phyloP scores from a whole-genome alignment of 2,113 vertebrate genomes.

The Equus przewalskii region DNA sequence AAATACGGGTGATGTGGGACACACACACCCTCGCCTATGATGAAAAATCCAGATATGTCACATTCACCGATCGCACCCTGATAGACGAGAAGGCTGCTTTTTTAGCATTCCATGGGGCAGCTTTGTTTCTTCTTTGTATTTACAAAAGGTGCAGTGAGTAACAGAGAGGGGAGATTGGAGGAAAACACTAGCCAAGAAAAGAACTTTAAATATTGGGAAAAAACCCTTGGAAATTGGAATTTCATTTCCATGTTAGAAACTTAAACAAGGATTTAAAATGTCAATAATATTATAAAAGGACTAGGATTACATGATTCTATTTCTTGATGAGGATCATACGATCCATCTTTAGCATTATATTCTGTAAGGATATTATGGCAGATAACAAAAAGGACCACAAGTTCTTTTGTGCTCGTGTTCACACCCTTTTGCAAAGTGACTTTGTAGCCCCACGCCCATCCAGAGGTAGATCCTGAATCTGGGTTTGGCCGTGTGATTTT shows the following conservation, averaged over 20 bases:
- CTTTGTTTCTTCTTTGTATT: background rate
- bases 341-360: no score
- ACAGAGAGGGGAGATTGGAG: background rate
- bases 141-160: background rate
- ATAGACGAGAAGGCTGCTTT: background rate
- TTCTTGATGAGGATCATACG: background rate
- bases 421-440: rapidly evolving
- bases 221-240: background rate
- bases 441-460: rapidly evolving
- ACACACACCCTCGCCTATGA: background rate
- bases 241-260: background rate
- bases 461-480: background rate
- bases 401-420: background rate
- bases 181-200: background rate
- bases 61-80: background rate
- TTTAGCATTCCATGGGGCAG: rapidly evolving
- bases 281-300: background rate
- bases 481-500: background rate
- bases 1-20: background rate
- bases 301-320: background rate
- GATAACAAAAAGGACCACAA: background rate
- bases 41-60: background rate
- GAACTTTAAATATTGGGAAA: background rate
- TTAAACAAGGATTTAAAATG: background rate
- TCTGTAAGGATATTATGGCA: rapidly evolving